Conservation (phyloP, 2,113 vertebrate genomes). For the Gallinago paraguaiae region DNA sequence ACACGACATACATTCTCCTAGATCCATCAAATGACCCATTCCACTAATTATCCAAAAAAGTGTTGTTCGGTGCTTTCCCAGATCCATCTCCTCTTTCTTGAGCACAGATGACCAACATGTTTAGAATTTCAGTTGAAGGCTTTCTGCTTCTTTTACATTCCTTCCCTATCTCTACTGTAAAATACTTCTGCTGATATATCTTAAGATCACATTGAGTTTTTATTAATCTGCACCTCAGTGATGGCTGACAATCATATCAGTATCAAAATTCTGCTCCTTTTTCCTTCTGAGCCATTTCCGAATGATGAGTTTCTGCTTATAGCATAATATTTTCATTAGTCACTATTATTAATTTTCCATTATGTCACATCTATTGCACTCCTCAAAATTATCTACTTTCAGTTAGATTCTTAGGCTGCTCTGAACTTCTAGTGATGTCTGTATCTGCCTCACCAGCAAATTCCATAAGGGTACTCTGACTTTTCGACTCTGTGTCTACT, state of each 20-base stretch:
- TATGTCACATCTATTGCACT: background rate
- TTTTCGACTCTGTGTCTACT: background rate
- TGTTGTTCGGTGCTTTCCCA: background rate
- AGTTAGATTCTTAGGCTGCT: background rate
- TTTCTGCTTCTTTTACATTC: background rate
- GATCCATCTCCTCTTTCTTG: background rate
- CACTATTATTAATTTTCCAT: background rate
- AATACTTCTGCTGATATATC: background rate
- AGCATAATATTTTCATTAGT: background rate
- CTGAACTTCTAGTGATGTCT: fast-evolving
- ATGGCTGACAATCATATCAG: background rate
- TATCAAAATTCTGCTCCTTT: background rate
- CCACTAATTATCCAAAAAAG: background rate
- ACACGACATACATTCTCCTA: background rate
- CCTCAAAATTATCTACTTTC: background rate
- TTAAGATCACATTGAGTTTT: background rate
- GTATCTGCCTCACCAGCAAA: background rate
- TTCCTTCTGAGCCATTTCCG: background rate
- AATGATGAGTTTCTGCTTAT: background rate
- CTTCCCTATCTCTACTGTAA: background rate
- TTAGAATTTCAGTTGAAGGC: background rate
- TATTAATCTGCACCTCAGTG: background rate
- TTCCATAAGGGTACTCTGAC: background rate
- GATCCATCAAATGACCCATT: background rate
- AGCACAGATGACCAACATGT: background rate